Conservation (phyloP, 2,888 invertebrate species). For the Chironomus tentans region DNA sequence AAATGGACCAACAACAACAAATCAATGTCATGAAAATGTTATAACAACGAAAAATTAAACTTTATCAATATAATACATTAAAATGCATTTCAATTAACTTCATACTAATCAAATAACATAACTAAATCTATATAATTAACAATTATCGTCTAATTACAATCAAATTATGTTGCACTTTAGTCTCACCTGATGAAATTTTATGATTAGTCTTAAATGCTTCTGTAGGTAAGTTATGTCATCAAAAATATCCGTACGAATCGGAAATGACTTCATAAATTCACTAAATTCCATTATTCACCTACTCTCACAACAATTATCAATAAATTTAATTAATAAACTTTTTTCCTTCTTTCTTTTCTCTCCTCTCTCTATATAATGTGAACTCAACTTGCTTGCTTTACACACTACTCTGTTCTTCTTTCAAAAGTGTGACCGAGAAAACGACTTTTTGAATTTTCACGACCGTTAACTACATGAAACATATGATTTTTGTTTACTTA, state of each 20-base stretch:
- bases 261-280: not conserved
- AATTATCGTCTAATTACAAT: not conserved
- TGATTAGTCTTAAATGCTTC: constrained; percentile 8
- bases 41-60: constrained; percentile 1
- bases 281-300: not conserved
- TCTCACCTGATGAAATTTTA: constrained; percentile 23
- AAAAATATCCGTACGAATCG: constrained; percentile 7
- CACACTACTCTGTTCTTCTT: not conserved
- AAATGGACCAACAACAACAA: constrained; percentile 22
- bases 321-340: not conserved
- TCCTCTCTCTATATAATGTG: not conserved
- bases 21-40: constrained; percentile 20
- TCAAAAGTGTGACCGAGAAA: not conserved
- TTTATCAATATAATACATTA: not conserved
- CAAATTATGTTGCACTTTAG: not conserved
- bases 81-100: not conserved
- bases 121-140: not conserved
- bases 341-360: not conserved
- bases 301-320: not conserved
- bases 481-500: no score
- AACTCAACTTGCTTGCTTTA: no score
- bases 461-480: no score
- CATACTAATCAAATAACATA: not conserved
- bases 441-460: not conserved
- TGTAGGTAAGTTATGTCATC: constrained; percentile 16